These are phyloP conservation scores for Holothuria leucospilota DNA, from an alignment of 53 echinoderm and acorn worm genomes.

Conservation along the genomic window DNA sequence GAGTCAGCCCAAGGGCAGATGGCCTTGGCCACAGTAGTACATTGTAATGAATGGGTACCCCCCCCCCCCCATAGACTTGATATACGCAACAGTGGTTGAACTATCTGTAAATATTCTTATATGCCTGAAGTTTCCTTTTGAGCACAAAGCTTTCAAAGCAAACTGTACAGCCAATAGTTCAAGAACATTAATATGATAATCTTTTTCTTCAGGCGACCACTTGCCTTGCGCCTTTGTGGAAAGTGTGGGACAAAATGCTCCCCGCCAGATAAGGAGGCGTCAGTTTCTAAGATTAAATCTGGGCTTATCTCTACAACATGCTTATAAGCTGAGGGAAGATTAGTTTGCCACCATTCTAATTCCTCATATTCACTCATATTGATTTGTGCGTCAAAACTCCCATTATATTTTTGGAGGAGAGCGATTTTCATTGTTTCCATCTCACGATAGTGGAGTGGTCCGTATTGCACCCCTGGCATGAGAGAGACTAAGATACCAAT, in stretches of 20 bases:
- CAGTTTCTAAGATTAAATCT: constrained; percentile 2
- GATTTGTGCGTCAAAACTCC: not conserved
- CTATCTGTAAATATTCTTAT: not conserved
- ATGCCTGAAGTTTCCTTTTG: not conserved
- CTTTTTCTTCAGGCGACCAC: not conserved
- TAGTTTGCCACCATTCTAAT: not conserved
- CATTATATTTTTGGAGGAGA: too few species aligned
- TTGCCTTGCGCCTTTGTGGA: not conserved
- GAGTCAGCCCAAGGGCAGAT: constrained; percentile 67
- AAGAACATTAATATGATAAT: not conserved
- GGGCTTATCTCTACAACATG: constrained; percentile 3
- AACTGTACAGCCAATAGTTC: not conserved
- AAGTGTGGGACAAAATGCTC: constrained; percentile 5
- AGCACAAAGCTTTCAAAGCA: not conserved
- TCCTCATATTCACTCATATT: not conserved
- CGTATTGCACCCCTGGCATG: not conserved
- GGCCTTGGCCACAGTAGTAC: constrained; percentile 49
- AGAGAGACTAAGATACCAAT: too few species aligned
- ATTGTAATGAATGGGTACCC: too few species aligned
- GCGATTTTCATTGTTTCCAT: too few species aligned
- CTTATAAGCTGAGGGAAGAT: too few species aligned
- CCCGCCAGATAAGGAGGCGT: constrained; percentile 1
- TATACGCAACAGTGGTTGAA: constrained; percentile 1
- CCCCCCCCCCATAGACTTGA: not conserved
- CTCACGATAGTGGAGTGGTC: not conserved